Conservation (phyloP, 2,797 vertebrate genomes). For the Peromyscus attwateri region DNA sequence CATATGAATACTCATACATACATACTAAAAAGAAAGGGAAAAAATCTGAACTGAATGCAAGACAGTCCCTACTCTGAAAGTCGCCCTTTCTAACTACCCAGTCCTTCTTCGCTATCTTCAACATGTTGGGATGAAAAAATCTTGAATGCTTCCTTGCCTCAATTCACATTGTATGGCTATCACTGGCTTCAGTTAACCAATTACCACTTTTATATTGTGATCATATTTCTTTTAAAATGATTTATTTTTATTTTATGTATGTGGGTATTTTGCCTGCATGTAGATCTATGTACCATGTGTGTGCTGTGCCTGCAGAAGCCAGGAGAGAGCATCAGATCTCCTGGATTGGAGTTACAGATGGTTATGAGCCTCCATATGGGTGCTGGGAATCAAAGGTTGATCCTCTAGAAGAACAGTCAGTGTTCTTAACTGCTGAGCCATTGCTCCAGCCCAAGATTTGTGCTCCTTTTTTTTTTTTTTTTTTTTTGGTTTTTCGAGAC, state of each 20-base stretch:
- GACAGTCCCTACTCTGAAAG: background rate
- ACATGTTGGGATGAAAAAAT: background rate
- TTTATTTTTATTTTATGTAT: background rate
- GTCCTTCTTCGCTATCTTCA: background rate
- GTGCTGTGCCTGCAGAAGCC: background rate
- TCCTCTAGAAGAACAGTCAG: background rate
- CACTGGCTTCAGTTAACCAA: background rate
- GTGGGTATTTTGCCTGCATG: background rate
- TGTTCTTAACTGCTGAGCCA: background rate
- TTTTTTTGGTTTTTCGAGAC: too few relatives aligned
- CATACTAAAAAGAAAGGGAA: background rate
- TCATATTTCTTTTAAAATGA: background rate
- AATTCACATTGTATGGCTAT: background rate
- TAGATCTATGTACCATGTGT: background rate
- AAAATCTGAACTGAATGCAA: background rate
- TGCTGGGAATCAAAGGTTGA: background rate
- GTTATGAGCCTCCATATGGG: background rate
- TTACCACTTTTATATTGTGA: background rate
- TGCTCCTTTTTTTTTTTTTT: too few relatives aligned
- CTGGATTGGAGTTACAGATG: background rate
- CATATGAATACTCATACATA: background rate
- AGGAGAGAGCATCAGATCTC: background rate
- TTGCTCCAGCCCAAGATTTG: background rate
- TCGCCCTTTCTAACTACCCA: fast-evolving
- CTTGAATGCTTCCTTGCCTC: background rate